Evolutionary conservation across 2,113 vertebrate species (phyloP), one percentile per base, ranked within the genome.

Genomic region (Bolborhynchus lineola): DNA sequence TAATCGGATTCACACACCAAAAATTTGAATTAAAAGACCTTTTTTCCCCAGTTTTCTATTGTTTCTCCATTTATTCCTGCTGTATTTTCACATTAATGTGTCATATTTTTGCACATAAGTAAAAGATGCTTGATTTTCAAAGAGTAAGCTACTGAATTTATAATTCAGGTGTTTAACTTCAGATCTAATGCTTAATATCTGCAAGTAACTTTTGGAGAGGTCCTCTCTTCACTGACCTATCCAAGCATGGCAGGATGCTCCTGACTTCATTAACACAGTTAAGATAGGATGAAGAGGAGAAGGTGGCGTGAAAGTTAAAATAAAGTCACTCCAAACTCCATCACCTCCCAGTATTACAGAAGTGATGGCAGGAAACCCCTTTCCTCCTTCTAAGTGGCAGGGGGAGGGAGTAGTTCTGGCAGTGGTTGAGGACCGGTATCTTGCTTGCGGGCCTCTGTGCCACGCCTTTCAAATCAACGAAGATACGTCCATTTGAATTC

Each of bases 361-460:
- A 94, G 13, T 1, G 1, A 63, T 17, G 53, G 16, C 14, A 67
- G 29, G 35, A 82, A 67, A 39, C 25, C 6, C 11, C 80, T 28
- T 42, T 68, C 15, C 24, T 85, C 26, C 14, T 53, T 24, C 81
- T 52, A 53, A 49, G 21, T 0, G 0, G 10, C 21, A 26, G 7
- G 2, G 3, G 7, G 33, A 82, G 17, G 39, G 19, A 42, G 7
- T 3, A 16, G 12, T 25, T 31, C 13, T 28, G 13, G 14, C 19
- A 50, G 13, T 24, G 11, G 10, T 0, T 86, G 37, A 33, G 44
- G 16, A 41, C 42, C 42, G 20, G 28, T 17, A 80, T 41, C 19
- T 76, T 70, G 28, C 29, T 33, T 1, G 0, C 2, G 1, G 39
- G 31, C 0, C 1, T 17, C 57, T 1, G 1, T 20, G 9, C 10